Evolutionary conservation across 1,140 invertebrate species (phyloP).

Genomic region (Dinoponera quadriceps): DNA sequence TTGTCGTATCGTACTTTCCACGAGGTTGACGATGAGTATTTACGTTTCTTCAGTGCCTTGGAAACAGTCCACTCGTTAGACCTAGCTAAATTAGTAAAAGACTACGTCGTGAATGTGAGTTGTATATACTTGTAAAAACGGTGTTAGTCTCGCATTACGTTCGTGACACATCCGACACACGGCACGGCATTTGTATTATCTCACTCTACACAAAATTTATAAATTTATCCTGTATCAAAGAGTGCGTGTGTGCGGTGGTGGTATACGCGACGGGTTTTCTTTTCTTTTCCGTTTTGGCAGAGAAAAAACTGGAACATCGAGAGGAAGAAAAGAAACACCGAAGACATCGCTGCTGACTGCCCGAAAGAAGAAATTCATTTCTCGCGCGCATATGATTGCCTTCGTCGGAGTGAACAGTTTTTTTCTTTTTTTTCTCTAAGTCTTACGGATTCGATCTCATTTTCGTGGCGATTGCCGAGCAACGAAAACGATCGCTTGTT

Average conservation of each 20-base stretch:
- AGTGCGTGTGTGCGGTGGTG: not conserved
- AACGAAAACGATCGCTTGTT: too few species aligned
- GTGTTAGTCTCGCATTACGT: conserved; percentile 17
- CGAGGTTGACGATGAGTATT: conserved; percentile 36
- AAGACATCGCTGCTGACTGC: not conserved
- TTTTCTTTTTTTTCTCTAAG: too few species aligned
- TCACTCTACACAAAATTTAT: not conserved
- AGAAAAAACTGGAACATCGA: conserved; percentile 1
- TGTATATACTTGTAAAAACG: conserved; percentile 43
- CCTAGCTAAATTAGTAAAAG: conserved; percentile 42
- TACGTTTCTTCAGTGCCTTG: conserved; percentile 17
- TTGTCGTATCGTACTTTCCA: conserved; percentile 43
- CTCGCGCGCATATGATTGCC: not conserved
- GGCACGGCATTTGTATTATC: not conserved
- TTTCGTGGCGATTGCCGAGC: too few species aligned
- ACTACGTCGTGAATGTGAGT: conserved; percentile 32
- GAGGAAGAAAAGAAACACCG: not conserved
- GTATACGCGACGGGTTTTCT: not conserved
- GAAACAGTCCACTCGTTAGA: conserved; percentile 11
- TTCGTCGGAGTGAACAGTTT: too few species aligned
- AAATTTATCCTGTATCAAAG: conserved; percentile 52
- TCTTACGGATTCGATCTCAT: too few species aligned
- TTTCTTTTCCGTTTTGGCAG: not conserved
- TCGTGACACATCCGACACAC: not conserved
- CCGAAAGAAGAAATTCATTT: conserved; percentile 32